A percentile compares a stretch with the other conserved stretches of the same genome.
Evolutionary conservation across 2,888 invertebrate species (phyloP).

Genomic region (Melitaea athalia): DNA sequence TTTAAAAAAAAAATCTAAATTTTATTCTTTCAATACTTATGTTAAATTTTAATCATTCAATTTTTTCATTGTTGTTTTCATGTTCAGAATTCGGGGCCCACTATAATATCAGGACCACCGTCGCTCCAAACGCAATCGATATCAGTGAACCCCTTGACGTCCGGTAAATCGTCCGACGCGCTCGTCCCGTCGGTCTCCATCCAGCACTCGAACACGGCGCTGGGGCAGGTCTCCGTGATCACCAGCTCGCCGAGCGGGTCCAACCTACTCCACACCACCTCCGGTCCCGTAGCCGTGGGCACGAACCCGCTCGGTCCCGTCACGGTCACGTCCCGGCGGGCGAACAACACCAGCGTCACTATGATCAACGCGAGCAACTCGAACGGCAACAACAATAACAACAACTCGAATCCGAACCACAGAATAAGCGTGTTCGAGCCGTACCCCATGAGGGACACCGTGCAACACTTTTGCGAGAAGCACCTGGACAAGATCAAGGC

Average conservation of each 20-base stretch:
- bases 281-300: constrained; percentile 25
- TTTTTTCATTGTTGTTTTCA: background rate
- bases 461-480: constrained; percentile 98
- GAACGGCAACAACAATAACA: constrained; percentile 81
- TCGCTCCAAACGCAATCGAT: constrained; percentile 63
- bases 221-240: constrained; percentile 64
- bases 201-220: constrained; percentile 67
- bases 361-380: constrained; percentile 82
- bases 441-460: constrained; percentile 94
- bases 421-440: constrained; percentile 94
- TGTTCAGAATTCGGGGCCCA: constrained; percentile 59
- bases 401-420: constrained; percentile 68
- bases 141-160: constrained; percentile 66
- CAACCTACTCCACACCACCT: constrained; percentile 29
- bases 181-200: constrained; percentile 66
- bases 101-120: constrained; percentile 59
- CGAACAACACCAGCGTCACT: constrained; percentile 90
- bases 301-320: constrained; percentile 80
- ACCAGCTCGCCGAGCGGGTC: constrained; percentile 45
- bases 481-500: constrained; percentile 94
- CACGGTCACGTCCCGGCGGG: constrained; percentile 83
- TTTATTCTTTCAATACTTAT: too few species aligned
- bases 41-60: too few species aligned
- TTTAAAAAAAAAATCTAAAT: too few species aligned
- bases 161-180: constrained; percentile 69